Evolutionary conservation across 2,888 invertebrate genomes (phyloP).

Genomic region (Metacarcinus magister): DNA sequence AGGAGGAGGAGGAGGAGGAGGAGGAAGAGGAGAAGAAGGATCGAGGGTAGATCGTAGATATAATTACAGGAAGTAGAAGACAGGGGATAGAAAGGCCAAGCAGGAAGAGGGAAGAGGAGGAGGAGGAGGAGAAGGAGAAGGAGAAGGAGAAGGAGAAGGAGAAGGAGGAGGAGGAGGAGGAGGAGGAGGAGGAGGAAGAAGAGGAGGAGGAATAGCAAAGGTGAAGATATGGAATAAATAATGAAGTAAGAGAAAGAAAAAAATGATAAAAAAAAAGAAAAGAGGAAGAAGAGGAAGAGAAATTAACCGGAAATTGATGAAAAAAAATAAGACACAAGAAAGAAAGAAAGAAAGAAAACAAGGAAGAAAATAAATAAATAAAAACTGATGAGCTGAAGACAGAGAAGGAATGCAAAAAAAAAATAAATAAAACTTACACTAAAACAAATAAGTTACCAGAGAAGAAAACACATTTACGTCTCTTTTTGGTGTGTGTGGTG

Average conservation of each 20-base stretch:
- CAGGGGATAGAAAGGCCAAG: neutral
- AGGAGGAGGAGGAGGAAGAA: no score
- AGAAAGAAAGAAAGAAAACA: neutral
- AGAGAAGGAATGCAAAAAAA: neutral
- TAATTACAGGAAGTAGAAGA: slow-evolving; percentile 17
- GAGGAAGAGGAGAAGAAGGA: no score
- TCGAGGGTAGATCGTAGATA: neutral
- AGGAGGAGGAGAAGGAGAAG: no score
- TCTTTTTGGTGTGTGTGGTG: neutral
- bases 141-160: neutral
- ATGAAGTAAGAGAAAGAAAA: no score
- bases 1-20: neutral
- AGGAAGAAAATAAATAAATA: neutral
- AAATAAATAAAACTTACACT: neutral
- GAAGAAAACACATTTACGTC: neutral
- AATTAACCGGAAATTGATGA: neutral
- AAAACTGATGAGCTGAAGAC: neutral
- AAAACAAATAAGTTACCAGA: neutral
- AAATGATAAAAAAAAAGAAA: neutral
- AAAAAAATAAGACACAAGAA: neutral
- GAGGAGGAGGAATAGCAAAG: no score
- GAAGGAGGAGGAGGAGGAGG: no score
- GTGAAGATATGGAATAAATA: neutral
- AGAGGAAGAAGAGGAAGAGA: no score
- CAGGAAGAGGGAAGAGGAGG: no score